Evolutionary conservation across 2,888 invertebrate species (phyloP), one percentile per base, ranked within the genome.

Genomic region (Hirtodrosophila confusa): DNA sequence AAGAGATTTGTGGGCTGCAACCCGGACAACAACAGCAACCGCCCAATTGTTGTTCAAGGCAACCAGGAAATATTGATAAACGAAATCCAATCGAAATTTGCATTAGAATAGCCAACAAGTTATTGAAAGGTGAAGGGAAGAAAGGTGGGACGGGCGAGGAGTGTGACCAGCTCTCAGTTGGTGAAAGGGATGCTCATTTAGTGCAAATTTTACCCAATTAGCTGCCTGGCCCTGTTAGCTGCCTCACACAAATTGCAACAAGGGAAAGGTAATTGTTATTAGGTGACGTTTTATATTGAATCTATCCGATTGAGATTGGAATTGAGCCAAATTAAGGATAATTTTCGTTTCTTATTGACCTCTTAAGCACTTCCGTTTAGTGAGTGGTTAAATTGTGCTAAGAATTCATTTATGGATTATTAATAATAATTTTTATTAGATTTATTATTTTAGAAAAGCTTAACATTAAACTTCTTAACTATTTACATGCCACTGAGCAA

Each of bases 61-160:
- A 78, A 75, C 82, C 88, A 70, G 76, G 76, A 82, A 86, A 78
- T 87, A 87, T 86, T 88, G 88, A 88, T 88, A 88, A 87, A 79
- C 83, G 70, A 9, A 17, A 35, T 11, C 40, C 8, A 33, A 17
- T 40, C 49, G 33, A 12, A 78, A 88, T 88, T 86, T 86, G 77
- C 88, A 86, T 86, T 87, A 88, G 76, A 88, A 88, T 80, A 68
- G 61, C 50, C 54, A 45, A 63, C 66, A 71, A 60, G 63, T 65
- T 45, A 41, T 58, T 27, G 56, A 11, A n/a, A 24, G 55, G 65
- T 66, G 70, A 76, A 62, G 49, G 73, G 51, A 10, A 47, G 29
- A 39, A 12, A 36, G 36, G 37, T 41, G 27, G 29, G 37, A 23
- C 17, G 17, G 17, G 44, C 27, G 44, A 31, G 23, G 49, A 33